These are phyloP conservation scores for Chrysaora quinquecirrha DNA, from an alignment of 30 jellyfish, hydroid and myxozoan genomes.

Conservation along the genomic window DNA sequence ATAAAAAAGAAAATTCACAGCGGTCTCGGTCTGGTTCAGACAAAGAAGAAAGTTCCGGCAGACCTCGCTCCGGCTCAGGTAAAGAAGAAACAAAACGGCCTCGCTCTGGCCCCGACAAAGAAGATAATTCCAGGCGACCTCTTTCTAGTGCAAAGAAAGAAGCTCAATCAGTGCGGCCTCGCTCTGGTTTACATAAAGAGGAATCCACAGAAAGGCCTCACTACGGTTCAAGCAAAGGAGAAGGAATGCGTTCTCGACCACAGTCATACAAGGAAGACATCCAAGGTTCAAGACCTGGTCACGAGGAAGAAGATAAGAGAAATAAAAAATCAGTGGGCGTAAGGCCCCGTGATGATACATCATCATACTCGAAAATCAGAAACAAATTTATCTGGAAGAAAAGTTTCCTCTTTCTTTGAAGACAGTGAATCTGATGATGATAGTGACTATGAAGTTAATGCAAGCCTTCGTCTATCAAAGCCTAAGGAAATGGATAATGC, in stretches of 20 bases:
- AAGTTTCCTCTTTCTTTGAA: too few species aligned
- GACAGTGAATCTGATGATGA: too few species aligned
- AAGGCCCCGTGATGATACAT: too few species aligned
- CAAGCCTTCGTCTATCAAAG: not conserved
- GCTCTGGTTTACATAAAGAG: not conserved
- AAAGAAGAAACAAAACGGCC: too few species aligned
- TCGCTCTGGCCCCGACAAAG: not conserved
- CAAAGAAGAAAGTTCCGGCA: not conserved
- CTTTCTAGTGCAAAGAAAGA: not conserved
- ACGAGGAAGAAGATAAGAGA: too few species aligned
- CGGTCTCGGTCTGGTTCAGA: not conserved
- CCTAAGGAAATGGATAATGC: not conserved
- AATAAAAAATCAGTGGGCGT: too few species aligned
- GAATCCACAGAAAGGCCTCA: not conserved
- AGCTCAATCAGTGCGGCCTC: not conserved
- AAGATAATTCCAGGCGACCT: not conserved
- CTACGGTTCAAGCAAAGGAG: not conserved
- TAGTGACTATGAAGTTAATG: not conserved
- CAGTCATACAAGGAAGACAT: not conserved
- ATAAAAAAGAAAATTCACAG: not conserved
- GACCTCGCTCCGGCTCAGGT: conserved; percentile 14
- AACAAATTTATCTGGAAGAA: too few species aligned
- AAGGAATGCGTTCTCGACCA: not conserved
- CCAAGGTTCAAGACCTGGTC: too few species aligned
- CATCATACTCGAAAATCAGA: too few species aligned